A percentile compares a stretch with the other conserved stretches of the same genome.
Conservation (phyloP, 2,888 invertebrate genomes). For the Rotaria macrura region DNA sequence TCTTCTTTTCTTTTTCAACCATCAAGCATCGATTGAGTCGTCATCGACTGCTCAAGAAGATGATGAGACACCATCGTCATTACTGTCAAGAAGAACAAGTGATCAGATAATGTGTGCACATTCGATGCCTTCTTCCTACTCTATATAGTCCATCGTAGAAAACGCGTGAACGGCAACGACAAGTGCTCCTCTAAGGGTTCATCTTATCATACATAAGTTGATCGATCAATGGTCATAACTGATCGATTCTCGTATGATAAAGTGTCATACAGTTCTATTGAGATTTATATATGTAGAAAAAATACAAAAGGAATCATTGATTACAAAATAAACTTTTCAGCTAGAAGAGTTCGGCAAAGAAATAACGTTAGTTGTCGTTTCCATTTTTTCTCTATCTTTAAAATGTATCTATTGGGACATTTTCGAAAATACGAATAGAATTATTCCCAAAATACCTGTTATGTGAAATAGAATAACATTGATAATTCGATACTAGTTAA, state of each 20-base stretch:
- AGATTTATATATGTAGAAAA: background rate
- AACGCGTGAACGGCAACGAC: background rate
- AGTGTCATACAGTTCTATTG: background rate
- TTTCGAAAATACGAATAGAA: background rate
- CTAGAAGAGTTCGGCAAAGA: background rate
- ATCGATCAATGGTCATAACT: background rate
- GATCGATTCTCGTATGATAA: background rate
- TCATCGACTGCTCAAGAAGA: background rate
- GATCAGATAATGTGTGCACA: background rate
- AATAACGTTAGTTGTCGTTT: background rate
- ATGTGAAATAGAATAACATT: background rate
- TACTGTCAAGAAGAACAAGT: background rate
- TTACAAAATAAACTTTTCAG: background rate
- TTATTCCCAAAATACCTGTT: background rate
- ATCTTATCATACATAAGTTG: slow-evolving; percentile 2
- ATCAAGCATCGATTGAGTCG: background rate
- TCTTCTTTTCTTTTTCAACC: background rate
- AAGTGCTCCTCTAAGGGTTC: background rate
- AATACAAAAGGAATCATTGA: too few species aligned
- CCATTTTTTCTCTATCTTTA: background rate
- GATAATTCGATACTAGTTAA: background rate
- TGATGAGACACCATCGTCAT: background rate
- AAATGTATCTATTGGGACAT: background rate
- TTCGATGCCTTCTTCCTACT: background rate
- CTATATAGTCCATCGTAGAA: background rate